Evolutionary conservation across 2,888 invertebrate genomes (phyloP), one percentile per base, ranked within the genome.

Genomic region (Graphium colonna): DNA sequence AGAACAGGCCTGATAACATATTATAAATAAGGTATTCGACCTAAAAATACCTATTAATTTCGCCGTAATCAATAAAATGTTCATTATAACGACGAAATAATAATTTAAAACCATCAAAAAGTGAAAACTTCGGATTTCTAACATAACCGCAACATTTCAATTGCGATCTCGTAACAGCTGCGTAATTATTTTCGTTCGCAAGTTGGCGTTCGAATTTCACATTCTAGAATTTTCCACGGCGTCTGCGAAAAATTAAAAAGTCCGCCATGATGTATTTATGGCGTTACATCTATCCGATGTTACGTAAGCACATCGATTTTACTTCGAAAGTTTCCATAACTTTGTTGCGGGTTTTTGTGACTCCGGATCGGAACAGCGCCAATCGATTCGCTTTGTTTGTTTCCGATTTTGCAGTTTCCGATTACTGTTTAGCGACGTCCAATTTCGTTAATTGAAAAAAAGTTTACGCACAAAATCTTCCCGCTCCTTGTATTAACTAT

Each of bases 251-350:
- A 9, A 16, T 15, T 33, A 10, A 28, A 16, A 16, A n/a, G 3
- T 33, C 17, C 26, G 10, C 21, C 7, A 5, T 10, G 9, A 8
- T n/a, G 18, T 21, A n/a, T 38, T 17, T 46, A 12, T 36, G 12
- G n/a, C n/a, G 36, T 36, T 46, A 33, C 33, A 31, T 38, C 46
- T 46, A 46, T 36, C 13, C 1, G 12, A 17, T 33, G 12, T 46
- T 46, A 36, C 46, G 21, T 46, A 46, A 46, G 18, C 8, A 36
- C 36, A 36, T 38, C 46, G 46, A 46, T 46, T 46, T 46, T 46
- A 36, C 31, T 46, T 38, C 21, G 9, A 17, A 46, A 46, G 33
- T 46, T 46, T 45, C 21, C 21, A 18, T 33, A 46, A 46, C 46
- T 46, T 36, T 21, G 36, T 21, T 38, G 10, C 33, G 36, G 12